These are phyloP conservation scores for Orcinus orca DNA, from an alignment of 2,113 vertebrate species.

Conservation along the genomic window DNA sequence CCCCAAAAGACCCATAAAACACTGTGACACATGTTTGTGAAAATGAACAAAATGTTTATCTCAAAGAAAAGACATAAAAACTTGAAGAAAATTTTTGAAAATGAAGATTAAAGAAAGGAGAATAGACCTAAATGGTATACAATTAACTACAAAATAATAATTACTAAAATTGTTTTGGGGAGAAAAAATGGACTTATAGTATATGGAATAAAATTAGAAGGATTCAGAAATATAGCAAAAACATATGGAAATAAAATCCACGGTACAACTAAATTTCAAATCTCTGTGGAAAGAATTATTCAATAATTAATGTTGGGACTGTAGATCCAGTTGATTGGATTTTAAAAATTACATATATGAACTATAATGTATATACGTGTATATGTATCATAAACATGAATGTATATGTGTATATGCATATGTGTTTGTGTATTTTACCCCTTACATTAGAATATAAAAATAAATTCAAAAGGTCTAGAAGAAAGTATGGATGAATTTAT, in stretches of 20 bases:
- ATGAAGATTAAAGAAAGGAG: not conserved
- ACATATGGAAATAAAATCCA: not conserved
- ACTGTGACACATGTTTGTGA: not conserved
- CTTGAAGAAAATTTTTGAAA: not conserved
- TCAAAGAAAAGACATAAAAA: not conserved
- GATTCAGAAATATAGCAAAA: not conserved
- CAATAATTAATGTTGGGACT: not conserved
- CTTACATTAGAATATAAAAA: not conserved
- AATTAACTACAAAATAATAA: not conserved
- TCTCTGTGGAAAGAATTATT: not conserved
- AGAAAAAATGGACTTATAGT: not conserved
- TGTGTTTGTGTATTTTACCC: not conserved
- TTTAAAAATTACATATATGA: not conserved
- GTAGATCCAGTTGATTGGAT: not conserved
- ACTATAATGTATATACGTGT: not conserved
- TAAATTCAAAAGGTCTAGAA: not conserved
- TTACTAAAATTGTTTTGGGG: not conserved
- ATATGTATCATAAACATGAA: too few species aligned
- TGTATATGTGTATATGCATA: not conserved
- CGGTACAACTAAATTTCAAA: constrained; percentile 2
- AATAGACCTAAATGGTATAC: not conserved
- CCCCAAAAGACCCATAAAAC: not conserved
- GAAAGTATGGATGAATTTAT: not conserved
- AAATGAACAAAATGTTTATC: not conserved
- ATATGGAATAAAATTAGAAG: not conserved